Conservation (phyloP, 2,888 invertebrate species). For the Pherbina coryleti region DNA sequence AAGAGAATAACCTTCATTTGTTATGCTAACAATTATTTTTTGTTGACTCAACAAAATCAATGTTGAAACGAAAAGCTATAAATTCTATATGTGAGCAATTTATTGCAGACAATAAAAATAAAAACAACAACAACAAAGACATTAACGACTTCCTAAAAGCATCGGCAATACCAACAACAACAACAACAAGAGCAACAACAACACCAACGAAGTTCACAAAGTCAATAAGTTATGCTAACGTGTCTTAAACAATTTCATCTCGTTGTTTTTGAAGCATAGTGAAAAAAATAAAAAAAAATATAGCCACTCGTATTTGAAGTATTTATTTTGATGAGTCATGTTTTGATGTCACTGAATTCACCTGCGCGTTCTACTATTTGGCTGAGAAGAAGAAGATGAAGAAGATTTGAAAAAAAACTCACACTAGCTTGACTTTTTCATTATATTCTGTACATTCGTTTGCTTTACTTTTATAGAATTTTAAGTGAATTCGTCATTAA, state of each 20-base stretch:
- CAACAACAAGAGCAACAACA: background rate
- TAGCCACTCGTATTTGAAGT: background rate
- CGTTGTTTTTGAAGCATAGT: background rate
- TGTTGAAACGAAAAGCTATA: background rate
- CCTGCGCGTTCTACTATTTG: background rate
- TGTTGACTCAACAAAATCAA: slow-evolving; percentile 8
- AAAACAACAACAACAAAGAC: no score
- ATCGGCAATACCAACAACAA: background rate
- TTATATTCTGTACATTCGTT: background rate
- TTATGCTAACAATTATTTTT: background rate
- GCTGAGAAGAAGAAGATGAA: no score
- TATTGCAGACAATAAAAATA: no score
- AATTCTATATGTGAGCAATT: no score
- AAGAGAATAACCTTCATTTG: background rate
- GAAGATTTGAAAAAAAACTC: no score
- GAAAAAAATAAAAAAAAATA: background rate
- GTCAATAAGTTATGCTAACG: background rate
- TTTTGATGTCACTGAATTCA: background rate
- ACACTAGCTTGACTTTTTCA: background rate
- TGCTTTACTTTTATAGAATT: slow-evolving; percentile 13
- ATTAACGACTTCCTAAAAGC: no score
- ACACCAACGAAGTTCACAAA: background rate
- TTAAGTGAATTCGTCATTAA: slow-evolving; percentile 29
- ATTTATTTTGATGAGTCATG: background rate
- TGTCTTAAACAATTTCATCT: background rate